A percentile compares a stretch with the other conserved stretches of the same genome.
These are phyloP conservation scores for Centropyge bicolor DNA, from an alignment of 2,797 vertebrate species.

Conservation along the genomic window DNA sequence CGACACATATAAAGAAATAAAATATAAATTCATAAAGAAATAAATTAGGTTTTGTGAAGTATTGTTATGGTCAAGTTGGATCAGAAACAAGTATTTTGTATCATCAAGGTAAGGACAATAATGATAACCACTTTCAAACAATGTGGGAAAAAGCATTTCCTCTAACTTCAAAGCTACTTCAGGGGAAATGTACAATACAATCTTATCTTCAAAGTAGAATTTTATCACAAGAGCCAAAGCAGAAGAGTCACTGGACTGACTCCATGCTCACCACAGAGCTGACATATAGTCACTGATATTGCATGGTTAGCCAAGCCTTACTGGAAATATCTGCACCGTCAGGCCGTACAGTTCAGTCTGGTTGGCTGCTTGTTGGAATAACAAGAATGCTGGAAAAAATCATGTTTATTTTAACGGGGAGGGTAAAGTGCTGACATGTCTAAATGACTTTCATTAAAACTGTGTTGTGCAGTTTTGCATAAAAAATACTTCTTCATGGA, in stretches of 20 bases:
- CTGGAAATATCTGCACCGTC: background rate
- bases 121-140: background rate
- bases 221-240: background rate
- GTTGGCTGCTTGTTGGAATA: background rate
- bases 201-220: background rate
- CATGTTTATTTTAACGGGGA: background rate
- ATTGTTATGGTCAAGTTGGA: too few relatives aligned
- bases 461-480: background rate
- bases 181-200: background rate
- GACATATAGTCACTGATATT: background rate
- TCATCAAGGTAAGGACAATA: too few relatives aligned
- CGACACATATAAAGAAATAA: too few relatives aligned
- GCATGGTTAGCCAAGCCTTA: background rate
- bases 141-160: background rate
- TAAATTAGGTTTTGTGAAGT: too few relatives aligned
- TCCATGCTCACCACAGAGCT: background rate
- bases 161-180: background rate
- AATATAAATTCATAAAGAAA: too few relatives aligned
- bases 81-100: background rate
- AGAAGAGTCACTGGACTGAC: background rate
- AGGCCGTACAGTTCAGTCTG: background rate
- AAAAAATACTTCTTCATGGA: background rate
- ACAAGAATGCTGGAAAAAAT: background rate
- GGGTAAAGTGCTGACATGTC: background rate
- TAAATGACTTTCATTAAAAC: slow-evolving; percentile 3